Evolutionary conservation across 2,797 vertebrate genomes (phyloP), one percentile per base, ranked within the genome.

Genomic region (Mareca penelope): DNA sequence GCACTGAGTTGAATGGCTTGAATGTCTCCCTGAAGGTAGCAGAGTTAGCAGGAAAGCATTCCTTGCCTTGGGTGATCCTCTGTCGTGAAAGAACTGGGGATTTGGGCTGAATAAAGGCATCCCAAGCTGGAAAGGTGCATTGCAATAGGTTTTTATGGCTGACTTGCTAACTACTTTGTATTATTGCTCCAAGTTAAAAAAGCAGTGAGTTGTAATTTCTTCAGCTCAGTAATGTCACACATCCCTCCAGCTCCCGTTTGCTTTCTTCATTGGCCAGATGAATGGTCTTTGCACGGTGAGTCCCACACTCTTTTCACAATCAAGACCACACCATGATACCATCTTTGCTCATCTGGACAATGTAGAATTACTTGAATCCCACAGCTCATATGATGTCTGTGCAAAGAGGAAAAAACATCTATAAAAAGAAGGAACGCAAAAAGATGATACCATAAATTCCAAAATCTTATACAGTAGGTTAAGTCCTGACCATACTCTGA

Each of bases 301-400:
- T 42, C 50, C 37, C 28, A 55, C 52, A 31, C 50, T 53, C 29
- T 72, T 39, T 39, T 56, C 55, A 21, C 12, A 33, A 10, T 28
- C 31, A 59, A 73, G 55, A 26, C n/a, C 12, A 53, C 33, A 61
- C 61, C 0, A 1, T 37, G 52, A n/a, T 79, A 35, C 19, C 9
- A 10, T 37, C 39, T 71, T 82, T 60, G 37, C 65, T 17, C 71
- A 14, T 60, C 33, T 50, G 65, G 35, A 64, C 69, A 90, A 55
- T 37, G 35, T 26, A 56, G 68, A 39, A 37, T 33, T 48, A 42
- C 37, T 52, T 21, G 23, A 80, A 37, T 77, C 70, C 55, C n/a
- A 6, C 0, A 1, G 46, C 40, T 89, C 31, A 10, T 2, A 7
- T 0, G 6, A 15, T 64, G n/a, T 56, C 60, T 7, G 7, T 52